phyloP scores from a whole-genome alignment of 2,113 vertebrate genomes.

The Hippolais icterina region DNA sequence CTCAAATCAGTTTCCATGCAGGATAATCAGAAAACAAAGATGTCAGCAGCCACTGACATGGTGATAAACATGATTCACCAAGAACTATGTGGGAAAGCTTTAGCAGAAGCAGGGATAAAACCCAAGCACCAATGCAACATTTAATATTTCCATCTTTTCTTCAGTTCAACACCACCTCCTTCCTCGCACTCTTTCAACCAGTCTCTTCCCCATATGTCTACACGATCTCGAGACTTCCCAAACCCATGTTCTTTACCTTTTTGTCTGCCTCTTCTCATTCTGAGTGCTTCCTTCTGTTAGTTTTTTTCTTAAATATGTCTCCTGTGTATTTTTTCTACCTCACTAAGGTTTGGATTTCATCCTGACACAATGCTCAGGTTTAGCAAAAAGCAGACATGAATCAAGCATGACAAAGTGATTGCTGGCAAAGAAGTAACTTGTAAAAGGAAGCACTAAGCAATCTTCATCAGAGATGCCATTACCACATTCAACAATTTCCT shows the following conservation, averaged over 20 bases:
- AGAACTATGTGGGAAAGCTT: not conserved
- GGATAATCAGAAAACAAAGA: not conserved
- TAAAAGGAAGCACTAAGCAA: not conserved
- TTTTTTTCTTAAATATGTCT: not conserved
- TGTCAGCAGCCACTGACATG: not conserved
- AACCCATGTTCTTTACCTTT: not conserved
- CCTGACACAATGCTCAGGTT: not conserved
- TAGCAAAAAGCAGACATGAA: not conserved
- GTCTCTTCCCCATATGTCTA: not conserved
- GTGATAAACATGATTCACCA: not conserved
- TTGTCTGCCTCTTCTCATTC: not conserved
- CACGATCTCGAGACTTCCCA: not conserved
- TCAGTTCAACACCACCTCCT: not conserved
- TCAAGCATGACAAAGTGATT: not conserved
- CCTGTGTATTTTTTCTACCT: not conserved
- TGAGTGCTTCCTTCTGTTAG: not conserved
- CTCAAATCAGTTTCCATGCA: not conserved
- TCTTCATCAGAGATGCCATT: not conserved
- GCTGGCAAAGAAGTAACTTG: not conserved
- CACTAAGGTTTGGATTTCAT: not conserved
- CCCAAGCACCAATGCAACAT: not conserved
- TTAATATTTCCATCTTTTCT: not conserved
- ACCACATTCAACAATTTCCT: not conserved
- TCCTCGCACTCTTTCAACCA: not conserved
- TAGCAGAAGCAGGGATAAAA: not conserved